Conservation (phyloP, 2,113 vertebrate genomes). For the Ptilonorhynchus violaceus region DNA sequence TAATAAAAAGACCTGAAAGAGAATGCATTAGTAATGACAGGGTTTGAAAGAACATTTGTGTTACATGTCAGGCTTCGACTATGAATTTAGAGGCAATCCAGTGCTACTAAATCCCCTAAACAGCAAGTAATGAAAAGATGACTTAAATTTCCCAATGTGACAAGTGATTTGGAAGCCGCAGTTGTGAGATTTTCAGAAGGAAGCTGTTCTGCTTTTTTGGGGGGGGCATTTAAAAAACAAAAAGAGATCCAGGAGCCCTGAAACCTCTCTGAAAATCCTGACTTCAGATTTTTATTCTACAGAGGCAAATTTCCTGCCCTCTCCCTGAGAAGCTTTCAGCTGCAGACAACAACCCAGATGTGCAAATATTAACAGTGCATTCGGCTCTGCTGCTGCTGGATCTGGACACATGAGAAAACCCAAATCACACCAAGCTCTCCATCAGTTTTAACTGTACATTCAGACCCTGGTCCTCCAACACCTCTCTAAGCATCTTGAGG, state of each 20-base stretch:
- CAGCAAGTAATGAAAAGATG: constrained; percentile 52
- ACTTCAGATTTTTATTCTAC: not conserved
- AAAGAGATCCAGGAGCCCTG: not conserved
- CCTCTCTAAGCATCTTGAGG: not conserved
- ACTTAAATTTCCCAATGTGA: constrained; percentile 29
- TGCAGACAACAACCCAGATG: not conserved
- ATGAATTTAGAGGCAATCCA: constrained; percentile 37
- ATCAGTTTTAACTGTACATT: not conserved
- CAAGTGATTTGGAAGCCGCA: not conserved
- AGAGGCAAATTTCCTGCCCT: not conserved
- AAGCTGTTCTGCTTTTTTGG: not conserved
- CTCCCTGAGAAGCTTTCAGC: not conserved
- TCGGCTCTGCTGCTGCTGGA: not conserved
- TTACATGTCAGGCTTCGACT: constrained; percentile 28
- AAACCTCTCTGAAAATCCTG: not conserved
- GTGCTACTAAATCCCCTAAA: constrained; percentile 33
- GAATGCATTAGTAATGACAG: constrained; percentile 55
- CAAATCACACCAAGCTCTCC: not conserved
- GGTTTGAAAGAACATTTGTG: constrained; percentile 44
- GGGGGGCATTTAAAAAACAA: not conserved
- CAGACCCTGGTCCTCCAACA: not conserved
- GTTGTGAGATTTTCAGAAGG: not conserved
- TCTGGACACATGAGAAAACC: not conserved
- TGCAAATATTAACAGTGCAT: not conserved
- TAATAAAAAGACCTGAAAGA: constrained; percentile 52